phyloP scores from a whole-genome alignment of 2,888 invertebrate species.

The Fabriciana adippe region DNA sequence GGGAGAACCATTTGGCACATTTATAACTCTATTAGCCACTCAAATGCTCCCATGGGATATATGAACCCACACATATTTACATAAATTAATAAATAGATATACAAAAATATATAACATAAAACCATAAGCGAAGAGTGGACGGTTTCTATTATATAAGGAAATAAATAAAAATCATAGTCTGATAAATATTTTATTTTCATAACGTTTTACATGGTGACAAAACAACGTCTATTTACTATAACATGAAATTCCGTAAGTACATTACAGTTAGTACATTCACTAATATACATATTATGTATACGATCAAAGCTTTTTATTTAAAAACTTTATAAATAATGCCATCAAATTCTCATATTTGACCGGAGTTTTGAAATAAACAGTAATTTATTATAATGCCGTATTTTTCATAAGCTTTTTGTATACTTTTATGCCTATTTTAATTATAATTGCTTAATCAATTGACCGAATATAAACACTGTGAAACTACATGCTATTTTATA shows the following conservation, averaged over 20 bases:
- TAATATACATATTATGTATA: background rate
- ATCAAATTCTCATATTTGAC: constrained; percentile 30
- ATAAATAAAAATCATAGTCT: constrained; percentile 22
- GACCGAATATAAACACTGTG: constrained; percentile 32
- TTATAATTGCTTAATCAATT: constrained; percentile 34
- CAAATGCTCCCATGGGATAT: too few relatives aligned
- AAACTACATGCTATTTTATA: constrained; percentile 24
- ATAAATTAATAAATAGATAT: too few relatives aligned
- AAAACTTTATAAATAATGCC: constrained; percentile 10
- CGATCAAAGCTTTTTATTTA: constrained; percentile 3
- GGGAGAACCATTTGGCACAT: too few relatives aligned
- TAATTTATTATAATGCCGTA: constrained; percentile 32
- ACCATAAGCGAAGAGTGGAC: too few relatives aligned
- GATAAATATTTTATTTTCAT: constrained; percentile 60
- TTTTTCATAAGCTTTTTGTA: constrained; percentile 52
- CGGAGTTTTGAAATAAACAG: constrained; percentile 66
- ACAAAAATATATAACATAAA: too few relatives aligned
- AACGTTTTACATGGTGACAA: constrained; percentile 45
- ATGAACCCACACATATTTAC: too few relatives aligned
- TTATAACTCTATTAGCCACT: too few relatives aligned
- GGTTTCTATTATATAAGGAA: background rate
- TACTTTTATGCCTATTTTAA: constrained; percentile 33
- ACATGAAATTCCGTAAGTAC: constrained; percentile 49
- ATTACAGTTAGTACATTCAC: constrained; percentile 51
- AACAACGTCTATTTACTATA: constrained; percentile 55